Evolutionary conservation across 53 echinoderm and acorn worm species (phyloP), one percentile per base, ranked within the genome.

Genomic region (Holothuria leucospilota): DNA sequence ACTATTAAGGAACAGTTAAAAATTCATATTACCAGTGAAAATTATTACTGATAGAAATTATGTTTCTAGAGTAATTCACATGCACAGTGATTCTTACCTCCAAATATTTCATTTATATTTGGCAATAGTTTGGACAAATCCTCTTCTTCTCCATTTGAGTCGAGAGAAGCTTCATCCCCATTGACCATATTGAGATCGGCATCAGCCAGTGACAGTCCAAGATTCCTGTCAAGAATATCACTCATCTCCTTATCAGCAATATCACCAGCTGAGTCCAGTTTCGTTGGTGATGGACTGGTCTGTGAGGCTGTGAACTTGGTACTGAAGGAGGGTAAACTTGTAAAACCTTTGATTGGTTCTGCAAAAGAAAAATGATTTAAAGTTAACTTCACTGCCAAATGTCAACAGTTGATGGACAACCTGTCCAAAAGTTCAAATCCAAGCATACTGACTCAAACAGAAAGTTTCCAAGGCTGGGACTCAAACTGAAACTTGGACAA

Each of bases 71-170:
- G 34, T 2, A 46, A 46, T 9, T 46, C 0, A 46, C 41, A 42
- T 30, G 13, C 67, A 67, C 30, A 46, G 4, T 41, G 52, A 26
- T 29, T 14, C 67, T 78, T 85, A 91, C 91, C 85, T 86, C 71
- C 89, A 84, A 93, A 90, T 46, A 93, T 39, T 34, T 86, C 92
- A 56, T 92, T 92, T n/a, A 93, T 79, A 59, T 93, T 96, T 51
- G 93, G 96, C 39, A 96, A 78, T 72, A 93, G 77, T 69, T 94
- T 91, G 13, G 93, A 93, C 29, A 96, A 77, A 59, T 91, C 93
- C 26, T 94, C 90, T 62, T 90, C 96, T 38, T 91, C 93, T 39
- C 69, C 96, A 41, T 93, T 90, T 52, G 91, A 95, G 91, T 86
- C 85, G 85, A 95, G 86, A 10, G 80, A 60, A 25, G 84, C 82